These are phyloP conservation scores for Oreocharis arfaki DNA, from an alignment of 2,113 vertebrate species.

Conservation along the genomic window DNA sequence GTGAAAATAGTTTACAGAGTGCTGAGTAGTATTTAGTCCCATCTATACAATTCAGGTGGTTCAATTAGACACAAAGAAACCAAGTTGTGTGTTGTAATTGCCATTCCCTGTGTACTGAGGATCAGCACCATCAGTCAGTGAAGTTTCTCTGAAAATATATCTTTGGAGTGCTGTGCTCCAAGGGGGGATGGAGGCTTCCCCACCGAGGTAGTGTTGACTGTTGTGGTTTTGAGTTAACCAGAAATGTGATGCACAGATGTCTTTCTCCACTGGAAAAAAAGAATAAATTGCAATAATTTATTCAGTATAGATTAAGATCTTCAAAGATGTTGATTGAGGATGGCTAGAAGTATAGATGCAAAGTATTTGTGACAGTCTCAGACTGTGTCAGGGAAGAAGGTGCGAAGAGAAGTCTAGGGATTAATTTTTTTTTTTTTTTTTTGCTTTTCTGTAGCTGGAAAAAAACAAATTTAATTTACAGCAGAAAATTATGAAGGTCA, in stretches of 20 bases:
- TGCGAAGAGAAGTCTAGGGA: not conserved
- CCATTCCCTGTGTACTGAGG: not conserved
- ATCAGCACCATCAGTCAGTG: not conserved
- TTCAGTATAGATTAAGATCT: slow-evolving; percentile 34
- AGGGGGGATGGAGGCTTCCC: not conserved
- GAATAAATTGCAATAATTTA: not conserved
- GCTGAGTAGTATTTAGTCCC: not conserved
- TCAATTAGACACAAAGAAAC: not conserved
- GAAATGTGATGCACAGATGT: slow-evolving; percentile 7
- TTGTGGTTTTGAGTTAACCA: slow-evolving; percentile 30
- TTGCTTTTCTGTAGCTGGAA: not conserved
- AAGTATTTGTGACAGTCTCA: not conserved
- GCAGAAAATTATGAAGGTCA: not conserved
- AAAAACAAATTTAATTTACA: not conserved
- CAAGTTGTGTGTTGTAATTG: not conserved
- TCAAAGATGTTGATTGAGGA: slow-evolving; percentile 14
- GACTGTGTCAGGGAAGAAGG: not conserved
- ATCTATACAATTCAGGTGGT: not conserved
- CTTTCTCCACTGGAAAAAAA: not conserved
- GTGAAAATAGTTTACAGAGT: not conserved
- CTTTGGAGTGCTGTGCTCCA: not conserved
- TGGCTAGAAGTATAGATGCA: not conserved
- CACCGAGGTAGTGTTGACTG: not conserved
- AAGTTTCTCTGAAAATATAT: not conserved
- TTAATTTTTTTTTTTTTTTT: not conserved